Conservation (phyloP, 2,797 vertebrate genomes). For the Dallia pectoralis region DNA sequence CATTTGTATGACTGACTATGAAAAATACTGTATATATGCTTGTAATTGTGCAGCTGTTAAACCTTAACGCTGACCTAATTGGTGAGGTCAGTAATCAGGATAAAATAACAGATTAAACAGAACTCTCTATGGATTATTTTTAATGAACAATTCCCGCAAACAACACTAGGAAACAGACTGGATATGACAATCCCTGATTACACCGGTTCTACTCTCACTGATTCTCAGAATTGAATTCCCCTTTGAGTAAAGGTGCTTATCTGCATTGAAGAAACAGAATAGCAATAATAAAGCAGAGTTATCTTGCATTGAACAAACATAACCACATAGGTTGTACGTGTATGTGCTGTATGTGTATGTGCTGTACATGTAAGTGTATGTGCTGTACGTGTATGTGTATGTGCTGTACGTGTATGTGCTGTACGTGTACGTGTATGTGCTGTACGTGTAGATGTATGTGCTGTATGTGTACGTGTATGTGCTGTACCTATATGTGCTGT, state of each 20-base stretch:
- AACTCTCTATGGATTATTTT: slow-evolving; percentile 33
- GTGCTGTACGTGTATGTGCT: neutral
- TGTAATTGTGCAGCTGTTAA: neutral
- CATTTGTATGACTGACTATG: too few species aligned
- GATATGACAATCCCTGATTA: slow-evolving; percentile 30
- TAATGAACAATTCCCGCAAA: slow-evolving; percentile 43
- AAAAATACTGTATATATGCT: neutral
- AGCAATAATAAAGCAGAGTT: neutral
- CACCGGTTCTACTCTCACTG: slow-evolving; percentile 23
- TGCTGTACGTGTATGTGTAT: slow-evolving; percentile 1
- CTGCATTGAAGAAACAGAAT: neutral
- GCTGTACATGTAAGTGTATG: too few species aligned
- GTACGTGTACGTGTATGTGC: too few species aligned
- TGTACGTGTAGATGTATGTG: neutral
- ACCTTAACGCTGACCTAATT: neutral
- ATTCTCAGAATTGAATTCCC: slow-evolving; percentile 8
- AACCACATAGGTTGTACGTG: neutral
- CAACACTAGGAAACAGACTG: slow-evolving; percentile 29
- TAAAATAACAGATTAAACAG: slow-evolving; percentile 29
- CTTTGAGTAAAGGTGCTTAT: slow-evolving; percentile 11
- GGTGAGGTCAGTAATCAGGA: neutral
- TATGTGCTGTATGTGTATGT: neutral
- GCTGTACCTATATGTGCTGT: neutral
- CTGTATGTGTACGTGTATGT: too few species aligned
- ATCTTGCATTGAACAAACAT: neutral